Base-by-base conservation (phyloP, 2,888 invertebrate genomes). In the Folsomia manolachei region DNA sequence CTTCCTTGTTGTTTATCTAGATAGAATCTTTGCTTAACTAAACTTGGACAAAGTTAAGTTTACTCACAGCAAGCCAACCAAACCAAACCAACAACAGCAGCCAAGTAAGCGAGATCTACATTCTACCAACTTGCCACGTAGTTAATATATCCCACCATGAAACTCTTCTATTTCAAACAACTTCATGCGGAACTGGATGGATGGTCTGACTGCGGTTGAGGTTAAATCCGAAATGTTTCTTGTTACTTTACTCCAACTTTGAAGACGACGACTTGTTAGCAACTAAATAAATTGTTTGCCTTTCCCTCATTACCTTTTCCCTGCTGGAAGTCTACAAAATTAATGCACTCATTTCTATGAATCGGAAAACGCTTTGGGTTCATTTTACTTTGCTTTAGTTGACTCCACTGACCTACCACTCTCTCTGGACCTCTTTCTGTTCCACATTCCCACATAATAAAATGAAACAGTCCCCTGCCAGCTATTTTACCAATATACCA, bases 311-410 rank as follows among this genome's bases (percentile, higher is more conserved):
- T 70, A 73, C 63, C 23, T 56, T 63, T 56, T 73, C 66, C 61
- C 71, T 52, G 63, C 64, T 27, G 65, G 65, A 39, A n/a, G n/a
- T 65, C 60, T 63, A 19, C 52, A 60, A 71, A 71, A 75, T 75
- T 72, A 75, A 75, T 75, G 72, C 70, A 72, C 72, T 72, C 70
- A 70, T 72, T 71, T 72, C 72, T 60, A 39, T 63, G 71, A 75
- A 75, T 75, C 68, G 75, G 67, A 75, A 75, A 75, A 69, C 75
- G 69, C 69, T 73, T 71, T 69, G 62, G 66, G 26, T 64, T 71
- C 64, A 71, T 66, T 63, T 65, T 27, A 56, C 66, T 27, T 71
- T 56, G 65, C 61, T 63, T 65, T 27, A 56, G 60, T 27, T 70
- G 70, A 52, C 70, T 70, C 53, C 56, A 60, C 71, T 27, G 56